Conservation (phyloP, 2,888 invertebrate species). For the Notodonta dromedarius region DNA sequence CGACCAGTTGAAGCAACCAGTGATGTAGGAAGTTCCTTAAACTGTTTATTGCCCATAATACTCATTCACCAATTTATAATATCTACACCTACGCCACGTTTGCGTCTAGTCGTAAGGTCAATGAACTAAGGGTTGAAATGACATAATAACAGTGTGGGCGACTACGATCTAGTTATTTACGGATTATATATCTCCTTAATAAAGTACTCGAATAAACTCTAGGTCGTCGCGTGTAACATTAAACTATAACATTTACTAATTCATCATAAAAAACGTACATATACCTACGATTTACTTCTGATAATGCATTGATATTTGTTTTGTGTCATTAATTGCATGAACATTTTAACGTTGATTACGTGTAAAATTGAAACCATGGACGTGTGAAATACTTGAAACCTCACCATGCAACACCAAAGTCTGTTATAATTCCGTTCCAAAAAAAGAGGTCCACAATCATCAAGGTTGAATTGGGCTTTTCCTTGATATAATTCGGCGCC, state of each 20-base stretch:
- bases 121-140: slow-evolving; percentile 21
- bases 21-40: slow-evolving; percentile 24
- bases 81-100: slow-evolving; percentile 28
- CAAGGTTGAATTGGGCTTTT: too few species aligned
- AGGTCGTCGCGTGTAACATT: not conserved
- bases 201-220: not conserved
- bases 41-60: slow-evolving; percentile 20
- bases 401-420: too few species aligned
- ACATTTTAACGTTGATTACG: too few species aligned
- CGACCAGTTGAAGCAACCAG: slow-evolving; percentile 20
- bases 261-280: too few species aligned
- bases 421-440: too few species aligned
- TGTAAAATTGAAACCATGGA: too few species aligned
- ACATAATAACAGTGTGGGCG: slow-evolving; percentile 13
- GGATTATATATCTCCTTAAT: not conserved
- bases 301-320: too few species aligned
- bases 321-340: too few species aligned
- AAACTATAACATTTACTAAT: not conserved
- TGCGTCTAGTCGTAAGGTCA: slow-evolving; percentile 22
- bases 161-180: slow-evolving; percentile 1
- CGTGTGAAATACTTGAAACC: too few species aligned
- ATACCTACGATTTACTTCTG: too few species aligned
- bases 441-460: too few species aligned
- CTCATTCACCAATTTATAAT: slow-evolving; percentile 20
- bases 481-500: too few species aligned